Evolutionary conservation across 2,888 invertebrate species (phyloP), one percentile per base, ranked within the genome.

Genomic region (Cryptocephalus moraei): DNA sequence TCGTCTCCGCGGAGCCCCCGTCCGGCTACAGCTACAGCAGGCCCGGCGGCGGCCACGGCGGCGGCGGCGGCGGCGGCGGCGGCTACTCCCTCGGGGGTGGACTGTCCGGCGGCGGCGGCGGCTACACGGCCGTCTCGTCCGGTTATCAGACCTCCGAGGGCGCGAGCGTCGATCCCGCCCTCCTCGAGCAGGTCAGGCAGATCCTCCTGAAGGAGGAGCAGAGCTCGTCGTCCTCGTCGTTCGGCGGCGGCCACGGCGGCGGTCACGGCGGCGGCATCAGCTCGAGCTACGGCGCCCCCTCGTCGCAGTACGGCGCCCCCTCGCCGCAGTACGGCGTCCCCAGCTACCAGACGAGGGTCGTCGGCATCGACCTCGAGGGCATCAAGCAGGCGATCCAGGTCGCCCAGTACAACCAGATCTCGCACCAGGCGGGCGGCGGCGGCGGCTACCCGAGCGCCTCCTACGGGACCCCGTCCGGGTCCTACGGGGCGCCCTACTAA

Each of bases 321-420:
- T 81, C 82, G 43, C 75, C 82, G 0, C 74, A 75, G 51, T 84
- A 84, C 70, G 84, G 84, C 52, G 83, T 75, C 54, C 83, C 71
- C 64, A 72, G 69, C 63, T 67, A 70, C 52, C 60, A 63, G 48
- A 74, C 78, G 56, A 79, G 84, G 59, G 88, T 90, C 47, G 86
- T 88, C 57, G 90, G 89, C 56, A 83, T 90, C 71, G 84, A 87
- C 71, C 81, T 90, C 54, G 90, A 89, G 62, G 88, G 86, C 54
- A 85, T 89, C 63, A 85, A 86, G 63, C 89, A 88, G 62, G 89
- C 88, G 59, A 85, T 90, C 72, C 89, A 90, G 69, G 89, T 90
- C 54, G 90, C 90, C 39, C 88, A 90, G 64, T 89, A 82, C 77
- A 79, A 84, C 59, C 87, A 88, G 73, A 70, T 76, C 54, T 74